phyloP scores from a whole-genome alignment of 2,888 invertebrate genomes.

The Charanyca ferruginea region DNA sequence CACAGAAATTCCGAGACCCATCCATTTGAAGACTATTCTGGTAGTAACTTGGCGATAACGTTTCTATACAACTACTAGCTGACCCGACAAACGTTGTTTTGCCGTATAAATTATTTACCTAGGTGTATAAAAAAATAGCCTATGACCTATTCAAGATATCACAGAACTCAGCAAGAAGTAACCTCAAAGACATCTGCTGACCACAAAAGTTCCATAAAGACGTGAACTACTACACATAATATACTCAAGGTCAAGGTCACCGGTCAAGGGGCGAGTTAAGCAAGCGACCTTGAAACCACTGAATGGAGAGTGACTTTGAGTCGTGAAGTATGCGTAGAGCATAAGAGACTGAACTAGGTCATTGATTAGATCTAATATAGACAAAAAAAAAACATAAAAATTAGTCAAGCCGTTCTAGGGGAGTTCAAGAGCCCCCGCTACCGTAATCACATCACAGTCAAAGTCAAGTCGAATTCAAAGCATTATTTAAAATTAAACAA shows the following conservation, averaged over 20 bases:
- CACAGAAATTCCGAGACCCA: slow-evolving; percentile 63
- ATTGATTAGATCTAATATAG: background rate
- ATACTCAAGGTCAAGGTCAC: slow-evolving; percentile 34
- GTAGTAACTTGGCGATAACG: background rate
- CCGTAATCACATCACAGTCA: too few species aligned
- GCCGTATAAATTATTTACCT: too few species aligned
- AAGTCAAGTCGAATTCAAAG: too few species aligned
- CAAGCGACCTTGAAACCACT: slow-evolving; percentile 34
- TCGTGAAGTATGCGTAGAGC: slow-evolving; percentile 20
- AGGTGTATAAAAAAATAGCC: too few species aligned
- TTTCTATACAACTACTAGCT: background rate
- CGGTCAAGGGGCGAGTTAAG: slow-evolving; percentile 18
- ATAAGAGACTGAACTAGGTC: background rate
- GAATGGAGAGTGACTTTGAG: slow-evolving; percentile 34
- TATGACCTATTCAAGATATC: background rate
- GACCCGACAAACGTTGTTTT: too few species aligned
- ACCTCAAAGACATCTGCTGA: slow-evolving; percentile 18
- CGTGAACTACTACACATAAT: background rate
- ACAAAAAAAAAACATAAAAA: too few species aligned
- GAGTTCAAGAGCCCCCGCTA: too few species aligned
- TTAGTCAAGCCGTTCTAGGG: too few species aligned
- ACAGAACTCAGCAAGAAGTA: background rate
- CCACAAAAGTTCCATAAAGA: slow-evolving; percentile 28
- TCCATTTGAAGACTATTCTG: slow-evolving; percentile 58
- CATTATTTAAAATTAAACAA: too few species aligned